Percentiles rank a stretch among this genome's conserved stretches.
Evolutionary conservation across 2,888 invertebrate genomes (phyloP).

Genomic region (Plagiodera versicolora): DNA sequence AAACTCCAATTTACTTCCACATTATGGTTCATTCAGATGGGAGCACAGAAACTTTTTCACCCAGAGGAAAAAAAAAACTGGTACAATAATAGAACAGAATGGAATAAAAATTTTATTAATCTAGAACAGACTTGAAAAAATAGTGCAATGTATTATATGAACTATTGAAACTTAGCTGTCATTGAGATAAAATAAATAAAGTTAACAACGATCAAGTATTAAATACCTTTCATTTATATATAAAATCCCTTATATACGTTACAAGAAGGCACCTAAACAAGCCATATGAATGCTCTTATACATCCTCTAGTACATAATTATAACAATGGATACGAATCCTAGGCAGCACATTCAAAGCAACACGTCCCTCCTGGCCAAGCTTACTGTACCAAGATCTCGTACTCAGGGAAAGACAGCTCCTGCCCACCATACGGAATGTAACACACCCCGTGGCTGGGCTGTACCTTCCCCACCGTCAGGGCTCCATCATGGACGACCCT

Average conservation of each 20-base stretch:
- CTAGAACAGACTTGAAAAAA: constrained; percentile 28
- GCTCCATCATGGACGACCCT: constrained; percentile 77
- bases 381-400: constrained; percentile 70
- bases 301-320: constrained; percentile 5
- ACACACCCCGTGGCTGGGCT: constrained; percentile 71
- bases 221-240: constrained; percentile 18
- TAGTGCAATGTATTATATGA: constrained; percentile 17
- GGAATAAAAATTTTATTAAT: constrained; percentile 14
- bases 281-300: constrained; percentile 32
- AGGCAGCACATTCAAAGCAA: constrained; percentile 33
- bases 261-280: constrained; percentile 40
- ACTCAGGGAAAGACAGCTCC: constrained; percentile 78
- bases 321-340: constrained; percentile 26
- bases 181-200: constrained; percentile 20
- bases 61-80: background rate
- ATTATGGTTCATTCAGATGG: too few species aligned
- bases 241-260: constrained; percentile 1
- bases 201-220: constrained; percentile 11
- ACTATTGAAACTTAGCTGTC: background rate
- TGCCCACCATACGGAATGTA: constrained; percentile 83
- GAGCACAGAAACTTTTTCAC: too few species aligned
- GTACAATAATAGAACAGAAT: background rate
- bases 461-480: constrained; percentile 79
- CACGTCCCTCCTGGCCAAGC: constrained; percentile 20
- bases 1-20: too few species aligned